Base-by-base conservation (phyloP, 1,140 invertebrate genomes). In the Telenomus remus region DNA sequence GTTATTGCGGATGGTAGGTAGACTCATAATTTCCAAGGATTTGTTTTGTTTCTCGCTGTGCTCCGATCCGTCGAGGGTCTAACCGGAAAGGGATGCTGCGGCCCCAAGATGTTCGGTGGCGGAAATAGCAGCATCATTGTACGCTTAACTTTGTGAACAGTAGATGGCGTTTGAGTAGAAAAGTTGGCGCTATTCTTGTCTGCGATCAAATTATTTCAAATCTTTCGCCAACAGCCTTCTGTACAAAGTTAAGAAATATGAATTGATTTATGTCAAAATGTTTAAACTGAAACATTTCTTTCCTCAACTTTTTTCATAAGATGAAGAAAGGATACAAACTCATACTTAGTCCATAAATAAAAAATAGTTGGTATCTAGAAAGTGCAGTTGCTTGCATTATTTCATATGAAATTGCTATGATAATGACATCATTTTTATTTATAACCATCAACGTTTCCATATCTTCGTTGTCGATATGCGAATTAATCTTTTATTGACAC, bases 121-220 rank as follows among this genome's bases (percentile, higher is more conserved):
- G 79, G 82, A 85, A 85, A 80, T 79, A 78, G 74, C 48, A 64
- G 69, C 61, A 80, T 77, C 70, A 82, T 84, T 78, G 76, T 70
- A 69, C 65, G 61, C 82, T 85, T 83, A 84, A 81, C 81, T 71
- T 76, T 49, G 53, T 57, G 59, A 56, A 80, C 64, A 76, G 54
- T 49, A 50, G 61, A 73, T 79, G 79, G 60, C 57, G 60, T 33
- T 64, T 16, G 35, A 63, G 46, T 43, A 46, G 10, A 53, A 10
- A 61, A 60, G 14, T 60, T 54, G 49, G 19, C 19, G 19, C 19
- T 27, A 27, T 27, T 6, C 1, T 27, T 27, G 19, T 27, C 2
- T 27, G 19, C 19, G 19, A 27, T 27, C 2, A 27, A 27, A 27
- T 3, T 27, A 27, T 27, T 27, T 1, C 19, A 27, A 27, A 27